Base-by-base conservation (phyloP, 1,140 invertebrate species). In the Dysdera silvatica region DNA sequence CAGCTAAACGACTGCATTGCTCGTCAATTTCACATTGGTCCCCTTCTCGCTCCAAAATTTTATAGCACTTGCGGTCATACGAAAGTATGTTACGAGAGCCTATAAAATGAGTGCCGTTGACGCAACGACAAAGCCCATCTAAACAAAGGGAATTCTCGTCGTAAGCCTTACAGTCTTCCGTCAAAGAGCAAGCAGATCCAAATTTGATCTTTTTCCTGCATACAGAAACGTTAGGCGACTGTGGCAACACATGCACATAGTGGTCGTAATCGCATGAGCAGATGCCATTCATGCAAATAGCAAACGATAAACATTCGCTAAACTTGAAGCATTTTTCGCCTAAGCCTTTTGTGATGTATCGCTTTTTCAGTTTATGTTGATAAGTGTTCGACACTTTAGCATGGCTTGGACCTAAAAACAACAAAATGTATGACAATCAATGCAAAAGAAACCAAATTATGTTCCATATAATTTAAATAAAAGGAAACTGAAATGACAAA, bases 231-330 rank as follows among this genome's bases (percentile, higher is more conserved):
- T 56, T 53, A 18, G 61, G 52, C 16, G 55, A 28, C 3, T 32
- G 31, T 3, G 32, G 49, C 37, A 53, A 53, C 24, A 49, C 43
- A 37, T 62, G 56, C 20, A 23, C 56, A 31, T 62, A 62, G 33
- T 62, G 51, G 24, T 62, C 61, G 49, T 62, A 62, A n/a, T 52
- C 52, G 41, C 61, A 62, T 35, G 61, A 62, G 41, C 61, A 62
- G 12, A 62, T 18, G 24, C 61, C 61, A 20, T 28, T 49, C 31
- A 62, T 40, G 12, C 61, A 62, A 20, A 62, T 24, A 6, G 61
- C 52, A 23, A 37, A 49, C 2, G 24, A 33, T 20, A 53, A 53
- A 18, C 61, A 62, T 16, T 62, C 61, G 24, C 52, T 45, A 31
- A 62, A 62, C 20, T 31, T 48, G 2, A 45, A 48, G 32, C 61